Base-by-base conservation (phyloP, 1,140 invertebrate genomes). In the Pseudobourletiella spinata region DNA sequence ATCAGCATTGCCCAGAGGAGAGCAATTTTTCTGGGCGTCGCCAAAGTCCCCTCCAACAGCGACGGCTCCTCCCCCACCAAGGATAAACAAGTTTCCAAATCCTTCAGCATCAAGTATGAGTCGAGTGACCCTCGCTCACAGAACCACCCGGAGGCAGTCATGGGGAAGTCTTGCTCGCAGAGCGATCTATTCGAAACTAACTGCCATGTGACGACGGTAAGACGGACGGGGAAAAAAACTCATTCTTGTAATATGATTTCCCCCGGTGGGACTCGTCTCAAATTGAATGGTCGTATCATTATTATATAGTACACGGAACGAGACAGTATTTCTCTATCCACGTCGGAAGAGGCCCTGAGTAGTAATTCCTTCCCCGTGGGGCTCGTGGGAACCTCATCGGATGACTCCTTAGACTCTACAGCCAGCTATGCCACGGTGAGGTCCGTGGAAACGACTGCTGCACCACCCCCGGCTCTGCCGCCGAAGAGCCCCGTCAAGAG, bases 371-470 rank as follows among this genome's bases (percentile, higher is more conserved):
- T 55, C 24, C 57, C 29, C 15, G 14, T 30, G 16, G 48, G 22
- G 25, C 35, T 46, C n/a, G 30, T 52, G 15, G 52, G 59, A 56
- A 61, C 59, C n/a, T 61, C 59, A 1, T 61, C 59, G 15, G 71
- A 70, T 42, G 71, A 73, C 54, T 73, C 72, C 15, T 57, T 73
- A 16, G 68, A 69, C 14, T 72, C 71, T 3, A 70, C 67, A 51
- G 68, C 71, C 15, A 73, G 71, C 56, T 65, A 68, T 54, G 71
- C 69, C 1, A 73, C 72, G 4, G 70, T 73, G 39, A 73, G 72
- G 64, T 64, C 67, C 11, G 71, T 68, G 26, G 67, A 66, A 6
- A 48, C 67, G 15, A 24, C 28, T 3, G 50, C 52, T n/a, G n/a
- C n/a, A 25, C 14, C 20, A 35, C 50, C 50, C 8, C 52, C 52